These are phyloP conservation scores for Ctenicera cuprea DNA, from an alignment of 2,888 invertebrate genomes.

Conservation along the genomic window DNA sequence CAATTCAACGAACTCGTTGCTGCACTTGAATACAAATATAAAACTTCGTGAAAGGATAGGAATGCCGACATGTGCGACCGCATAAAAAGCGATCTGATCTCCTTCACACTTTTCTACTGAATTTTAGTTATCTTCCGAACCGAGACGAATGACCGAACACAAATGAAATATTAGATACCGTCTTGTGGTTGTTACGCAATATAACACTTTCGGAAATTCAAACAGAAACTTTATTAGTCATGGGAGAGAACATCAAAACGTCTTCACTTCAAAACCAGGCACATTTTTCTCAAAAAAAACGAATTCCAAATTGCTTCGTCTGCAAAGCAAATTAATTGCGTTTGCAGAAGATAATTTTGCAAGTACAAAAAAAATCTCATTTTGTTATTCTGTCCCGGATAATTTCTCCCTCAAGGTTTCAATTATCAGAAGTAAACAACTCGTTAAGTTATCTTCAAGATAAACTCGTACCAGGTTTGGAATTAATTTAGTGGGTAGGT, in stretches of 20 bases:
- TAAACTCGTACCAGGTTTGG: not conserved
- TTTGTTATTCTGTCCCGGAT: not conserved
- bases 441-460: constrained; percentile 1
- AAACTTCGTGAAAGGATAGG: constrained; percentile 53
- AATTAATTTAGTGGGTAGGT: constrained; percentile 27
- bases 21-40: constrained; percentile 53
- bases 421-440: constrained; percentile 30
- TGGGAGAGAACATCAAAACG: not conserved
- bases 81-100: constrained; percentile 53
- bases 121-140: constrained; percentile 42
- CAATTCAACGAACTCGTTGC: constrained; percentile 56
- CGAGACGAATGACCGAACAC: constrained; percentile 35
- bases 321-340: not conserved
- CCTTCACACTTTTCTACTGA: constrained; percentile 52
- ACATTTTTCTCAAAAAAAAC: not conserved
- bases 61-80: constrained; percentile 55
- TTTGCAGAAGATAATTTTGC: not conserved
- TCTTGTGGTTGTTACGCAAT: constrained; percentile 36
- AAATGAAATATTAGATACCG: constrained; percentile 38
- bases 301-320: not conserved
- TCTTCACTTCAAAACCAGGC: too few relatives aligned
- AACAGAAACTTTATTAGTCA: constrained; percentile 2
- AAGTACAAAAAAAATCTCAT: not conserved
- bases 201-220: constrained; percentile 32
- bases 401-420: not conserved